Evolutionary conservation across 2,888 invertebrate genomes (phyloP), one percentile per base, ranked within the genome.

Genomic region (Trachelus iudaicus): DNA sequence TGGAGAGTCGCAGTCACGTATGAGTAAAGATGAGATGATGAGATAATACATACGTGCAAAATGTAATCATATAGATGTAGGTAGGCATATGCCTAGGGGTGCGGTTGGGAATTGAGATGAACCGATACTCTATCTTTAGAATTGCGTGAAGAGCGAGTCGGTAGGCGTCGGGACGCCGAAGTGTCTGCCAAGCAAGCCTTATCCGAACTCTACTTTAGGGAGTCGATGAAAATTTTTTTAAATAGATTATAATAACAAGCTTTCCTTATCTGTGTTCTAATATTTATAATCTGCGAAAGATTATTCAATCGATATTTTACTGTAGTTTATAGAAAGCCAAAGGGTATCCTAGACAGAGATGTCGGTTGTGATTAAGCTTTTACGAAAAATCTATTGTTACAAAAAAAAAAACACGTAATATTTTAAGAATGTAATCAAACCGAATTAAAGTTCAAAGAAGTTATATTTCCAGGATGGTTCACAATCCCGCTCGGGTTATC

Each of bases 151-250:
- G 56, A 56, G 23, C 56, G 9, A 56, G 56, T 23, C 56, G 56
- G 9, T 9, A 56, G 56, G 74, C 82, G 77, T 82, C 78, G 79
- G 78, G 83, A 83, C 81, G 81, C 83, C 84, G 15, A 82, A 79
- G 81, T 80, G 84, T 86, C 85, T 85, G 80, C 80, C 79, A 23
- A 77, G 75, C 71, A 75, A 40, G 75, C 79, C 83, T 86, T 85
- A 86, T 86, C 83, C 80, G 77, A 82, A 76, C 77, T 76, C 77
- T 79, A 76, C 40, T 77, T 79, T 79, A 56, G 23, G 15, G 56
- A 56, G 23, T 23, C 2, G 56, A 56, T 56, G 23, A 56, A 9
- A 56, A 9, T 9, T 56, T 56, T 23, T 56, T 23, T 23, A 1
- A 15, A 56, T 56, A 56, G 23, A 56, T 56, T 23, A 56, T 23